Evolutionary conservation across 2,888 invertebrate genomes (phyloP).

Genomic region (Sarcophaga carnaria): DNA sequence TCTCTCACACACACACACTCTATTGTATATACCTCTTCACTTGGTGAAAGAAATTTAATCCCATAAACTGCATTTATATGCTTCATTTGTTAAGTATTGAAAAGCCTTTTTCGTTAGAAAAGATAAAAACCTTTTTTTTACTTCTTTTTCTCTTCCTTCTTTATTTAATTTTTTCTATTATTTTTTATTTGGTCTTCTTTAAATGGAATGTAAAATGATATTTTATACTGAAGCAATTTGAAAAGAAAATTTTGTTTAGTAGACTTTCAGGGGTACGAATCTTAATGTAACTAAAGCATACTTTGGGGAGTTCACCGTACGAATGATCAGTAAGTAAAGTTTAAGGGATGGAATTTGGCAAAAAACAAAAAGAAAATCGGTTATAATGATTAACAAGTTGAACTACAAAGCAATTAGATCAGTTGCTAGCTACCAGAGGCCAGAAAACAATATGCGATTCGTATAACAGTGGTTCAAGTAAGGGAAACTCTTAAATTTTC

Average conservation of each 20-base stretch:
- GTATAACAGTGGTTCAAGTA: too few species aligned
- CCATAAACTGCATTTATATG: conserved; percentile 51
- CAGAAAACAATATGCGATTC: too few species aligned
- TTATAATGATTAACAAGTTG: too few species aligned
- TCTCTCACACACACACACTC: too few species aligned
- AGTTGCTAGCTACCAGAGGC: too few species aligned
- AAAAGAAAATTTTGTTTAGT: background rate
- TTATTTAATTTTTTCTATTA: background rate
- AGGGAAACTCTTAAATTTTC: too few species aligned
- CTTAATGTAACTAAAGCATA: conserved; percentile 30
- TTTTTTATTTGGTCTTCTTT: background rate
- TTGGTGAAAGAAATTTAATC: conserved; percentile 29
- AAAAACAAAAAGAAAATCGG: background rate
- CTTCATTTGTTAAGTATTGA: conserved; percentile 50
- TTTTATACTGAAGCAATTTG: conserved; percentile 12
- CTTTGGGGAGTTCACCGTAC: conserved; percentile 8
- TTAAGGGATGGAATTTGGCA: background rate
- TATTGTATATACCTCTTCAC: background rate
- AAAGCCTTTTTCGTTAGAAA: background rate
- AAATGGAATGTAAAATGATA: background rate
- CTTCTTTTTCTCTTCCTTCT: background rate
- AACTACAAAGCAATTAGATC: too few species aligned
- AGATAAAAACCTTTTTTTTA: background rate
- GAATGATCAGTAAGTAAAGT: background rate
- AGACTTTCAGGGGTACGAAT: background rate